These are phyloP conservation scores for Automeris io DNA, from an alignment of 2,888 invertebrate genomes.

Conservation along the genomic window DNA sequence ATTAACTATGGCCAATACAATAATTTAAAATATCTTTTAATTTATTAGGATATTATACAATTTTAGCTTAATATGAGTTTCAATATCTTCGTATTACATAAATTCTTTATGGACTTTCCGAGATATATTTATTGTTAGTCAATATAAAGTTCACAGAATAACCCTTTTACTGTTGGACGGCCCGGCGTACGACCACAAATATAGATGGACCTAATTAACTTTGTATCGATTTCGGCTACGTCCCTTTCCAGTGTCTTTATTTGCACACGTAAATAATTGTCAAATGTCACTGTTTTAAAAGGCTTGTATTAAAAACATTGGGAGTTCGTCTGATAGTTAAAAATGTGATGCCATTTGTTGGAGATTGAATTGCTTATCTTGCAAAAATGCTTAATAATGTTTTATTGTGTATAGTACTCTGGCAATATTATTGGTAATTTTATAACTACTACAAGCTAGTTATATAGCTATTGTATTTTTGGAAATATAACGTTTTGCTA, in stretches of 20 bases:
- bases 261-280: slow-evolving; percentile 19
- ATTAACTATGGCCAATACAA: too few relatives aligned
- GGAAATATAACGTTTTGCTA: too few relatives aligned
- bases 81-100: too few relatives aligned
- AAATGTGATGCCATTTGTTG: not conserved
- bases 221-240: slow-evolving; percentile 37
- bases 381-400: not conserved
- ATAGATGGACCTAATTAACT: slow-evolving; percentile 49
- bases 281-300: not conserved
- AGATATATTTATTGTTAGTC: slow-evolving; percentile 1
- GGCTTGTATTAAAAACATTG: not conserved
- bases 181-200: slow-evolving; percentile 31
- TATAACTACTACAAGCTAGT: too few relatives aligned
- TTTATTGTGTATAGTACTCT: not conserved
- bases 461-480: too few relatives aligned
- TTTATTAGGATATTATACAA: too few relatives aligned
- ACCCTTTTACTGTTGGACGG: slow-evolving; percentile 15
- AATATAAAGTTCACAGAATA: slow-evolving; percentile 20
- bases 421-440: too few relatives aligned
- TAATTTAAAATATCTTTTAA: too few relatives aligned
- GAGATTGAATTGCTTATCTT: not conserved
- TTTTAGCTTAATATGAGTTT: too few relatives aligned
- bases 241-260: slow-evolving; percentile 20
- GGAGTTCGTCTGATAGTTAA: not conserved
- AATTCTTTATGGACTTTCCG: slow-evolving; percentile 4